Conservation (phyloP, 2,113 vertebrate species). For the Notechis scutatus region DNA sequence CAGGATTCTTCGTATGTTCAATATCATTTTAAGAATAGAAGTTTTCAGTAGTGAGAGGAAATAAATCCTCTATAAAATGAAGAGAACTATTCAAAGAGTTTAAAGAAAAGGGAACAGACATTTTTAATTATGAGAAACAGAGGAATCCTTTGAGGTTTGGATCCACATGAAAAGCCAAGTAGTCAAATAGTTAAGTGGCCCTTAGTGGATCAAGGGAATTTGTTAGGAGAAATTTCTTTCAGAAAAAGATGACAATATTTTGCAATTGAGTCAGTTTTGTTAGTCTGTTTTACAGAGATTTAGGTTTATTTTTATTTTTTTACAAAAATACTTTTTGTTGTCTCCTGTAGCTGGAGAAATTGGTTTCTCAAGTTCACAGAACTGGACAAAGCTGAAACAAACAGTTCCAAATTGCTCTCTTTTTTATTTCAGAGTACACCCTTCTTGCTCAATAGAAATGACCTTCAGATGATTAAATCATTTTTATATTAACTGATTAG, state of each 20-base stretch:
- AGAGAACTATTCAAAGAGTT: slow-evolving; percentile 24
- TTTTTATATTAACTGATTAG: slow-evolving; percentile 25
- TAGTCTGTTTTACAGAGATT: neutral
- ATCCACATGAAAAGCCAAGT: slow-evolving; percentile 33
- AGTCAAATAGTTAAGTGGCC: neutral
- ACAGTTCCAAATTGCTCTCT: slow-evolving; percentile 33
- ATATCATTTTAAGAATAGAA: slow-evolving; percentile 15
- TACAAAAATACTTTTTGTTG: neutral
- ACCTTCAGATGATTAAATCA: slow-evolving; percentile 35
- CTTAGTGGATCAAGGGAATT: slow-evolving; percentile 12
- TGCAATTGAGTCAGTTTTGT: slow-evolving; percentile 22
- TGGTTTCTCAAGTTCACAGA: slow-evolving; percentile 19
- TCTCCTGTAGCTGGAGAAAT: slow-evolving; percentile 9
- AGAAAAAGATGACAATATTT: slow-evolving; percentile 27
- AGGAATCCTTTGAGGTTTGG: slow-evolving; percentile 33
- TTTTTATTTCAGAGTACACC: neutral
- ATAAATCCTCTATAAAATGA: slow-evolving; percentile 33
- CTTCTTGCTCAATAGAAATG: slow-evolving; percentile 15
- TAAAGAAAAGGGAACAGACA: slow-evolving; percentile 9
- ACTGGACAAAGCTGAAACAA: slow-evolving; percentile 18
- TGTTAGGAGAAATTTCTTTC: slow-evolving; percentile 42
- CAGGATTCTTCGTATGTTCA: neutral
- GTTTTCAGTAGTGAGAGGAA: slow-evolving; percentile 16
- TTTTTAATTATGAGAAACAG: slow-evolving; percentile 42
- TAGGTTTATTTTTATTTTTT: slow-evolving; percentile 22